A percentile compares a stretch with the other conserved stretches of the same genome.
Evolutionary conservation across 2,888 invertebrate genomes (phyloP).

Genomic region (Epistrophella euchroma): DNA sequence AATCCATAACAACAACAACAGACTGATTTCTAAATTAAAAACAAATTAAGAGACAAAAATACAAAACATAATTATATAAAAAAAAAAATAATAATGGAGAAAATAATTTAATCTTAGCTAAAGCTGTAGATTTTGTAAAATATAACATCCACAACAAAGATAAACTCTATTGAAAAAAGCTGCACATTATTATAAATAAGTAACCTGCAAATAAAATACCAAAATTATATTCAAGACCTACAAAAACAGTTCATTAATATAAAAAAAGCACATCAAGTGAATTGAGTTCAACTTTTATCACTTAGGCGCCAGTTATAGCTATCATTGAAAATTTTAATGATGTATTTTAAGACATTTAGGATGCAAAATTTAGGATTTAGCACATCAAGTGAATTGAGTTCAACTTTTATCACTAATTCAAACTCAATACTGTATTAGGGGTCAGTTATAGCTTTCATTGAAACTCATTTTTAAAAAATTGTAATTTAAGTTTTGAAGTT

Average conservation of each 20-base stretch:
- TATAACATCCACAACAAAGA: constrained; percentile 61
- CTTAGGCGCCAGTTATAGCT: too few species aligned
- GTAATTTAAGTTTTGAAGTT: too few species aligned
- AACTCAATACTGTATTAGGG: not conserved
- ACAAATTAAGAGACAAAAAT: constrained; percentile 24
- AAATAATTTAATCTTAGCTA: constrained; percentile 48
- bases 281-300: constrained; percentile 7
- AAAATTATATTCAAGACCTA: constrained; percentile 38
- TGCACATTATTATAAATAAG: constrained; percentile 53
- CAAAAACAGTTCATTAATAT: not conserved
- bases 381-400: constrained; percentile 5
- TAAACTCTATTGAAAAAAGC: not conserved
- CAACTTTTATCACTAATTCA: constrained; percentile 16
- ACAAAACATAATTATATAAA: not conserved
- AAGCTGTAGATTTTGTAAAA: constrained; percentile 73
- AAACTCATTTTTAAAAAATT: too few species aligned
- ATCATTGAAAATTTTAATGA: too few species aligned
- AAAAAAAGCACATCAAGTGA: not conserved
- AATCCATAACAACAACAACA: constrained; percentile 58
- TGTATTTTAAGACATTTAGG: too few species aligned
- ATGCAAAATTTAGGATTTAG: too few species aligned
- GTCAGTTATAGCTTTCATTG: too few species aligned
- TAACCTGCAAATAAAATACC: constrained; percentile 61
- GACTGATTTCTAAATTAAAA: constrained; percentile 63
- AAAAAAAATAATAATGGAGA: constrained; percentile 14